A percentile compares a stretch with the other conserved stretches of the same genome.
phyloP scores from a whole-genome alignment of 2,888 invertebrate genomes.

The Eubasilissa splendida region DNA sequence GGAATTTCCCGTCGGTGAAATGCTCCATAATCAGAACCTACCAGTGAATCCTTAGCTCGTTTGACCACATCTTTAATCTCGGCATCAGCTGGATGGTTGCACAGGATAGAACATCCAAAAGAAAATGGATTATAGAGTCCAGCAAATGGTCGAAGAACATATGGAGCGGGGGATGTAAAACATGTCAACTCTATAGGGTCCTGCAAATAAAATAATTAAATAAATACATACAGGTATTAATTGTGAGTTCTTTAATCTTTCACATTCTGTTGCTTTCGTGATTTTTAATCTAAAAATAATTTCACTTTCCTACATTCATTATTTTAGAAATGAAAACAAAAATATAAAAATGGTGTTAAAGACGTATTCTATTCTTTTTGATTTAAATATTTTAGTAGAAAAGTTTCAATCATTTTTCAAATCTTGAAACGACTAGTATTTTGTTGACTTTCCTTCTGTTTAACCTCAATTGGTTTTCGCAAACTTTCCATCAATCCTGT shows the following conservation, averaged over 20 bases:
- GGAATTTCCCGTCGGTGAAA: background rate
- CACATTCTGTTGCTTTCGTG: no score
- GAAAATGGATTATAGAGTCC: constrained; percentile 88
- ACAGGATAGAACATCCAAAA: constrained; percentile 85
- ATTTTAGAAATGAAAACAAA: no score
- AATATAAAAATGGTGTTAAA: no score
- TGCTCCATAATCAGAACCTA: constrained; percentile 62
- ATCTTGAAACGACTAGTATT: no score
- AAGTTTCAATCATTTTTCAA: no score
- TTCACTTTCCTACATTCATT: no score
- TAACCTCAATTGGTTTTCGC: constrained; percentile 65
- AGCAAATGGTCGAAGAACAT: constrained; percentile 84
- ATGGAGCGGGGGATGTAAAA: constrained; percentile 80
- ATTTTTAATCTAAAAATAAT: no score
- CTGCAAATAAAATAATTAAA: constrained; percentile 59
- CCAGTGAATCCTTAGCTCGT: constrained; percentile 81
- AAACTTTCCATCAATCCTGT: constrained; percentile 78
- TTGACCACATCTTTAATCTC: constrained; percentile 82
- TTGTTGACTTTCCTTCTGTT: constrained; percentile 23
- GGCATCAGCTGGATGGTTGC: constrained; percentile 87
- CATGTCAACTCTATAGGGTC: constrained; percentile 70
- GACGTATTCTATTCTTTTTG: no score
- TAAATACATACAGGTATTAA: background rate
- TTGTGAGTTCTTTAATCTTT: no score
- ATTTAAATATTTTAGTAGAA: no score